These are phyloP conservation scores for Trichopria drosophilae DNA, from an alignment of 2,888 invertebrate species.

Conservation along the genomic window DNA sequence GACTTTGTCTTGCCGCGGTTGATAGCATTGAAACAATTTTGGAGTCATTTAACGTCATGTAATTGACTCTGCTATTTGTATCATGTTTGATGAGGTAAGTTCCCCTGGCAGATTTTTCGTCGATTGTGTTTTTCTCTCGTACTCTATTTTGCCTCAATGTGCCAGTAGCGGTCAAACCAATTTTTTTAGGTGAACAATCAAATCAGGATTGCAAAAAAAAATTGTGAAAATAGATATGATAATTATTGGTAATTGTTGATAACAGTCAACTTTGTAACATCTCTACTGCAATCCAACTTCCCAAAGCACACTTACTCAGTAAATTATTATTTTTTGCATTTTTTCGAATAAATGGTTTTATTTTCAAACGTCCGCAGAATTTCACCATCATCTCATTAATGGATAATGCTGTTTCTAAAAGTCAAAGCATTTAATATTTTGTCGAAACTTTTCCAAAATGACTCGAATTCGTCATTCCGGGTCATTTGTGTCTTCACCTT, in stretches of 20 bases:
- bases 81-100: neutral
- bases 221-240: slow-evolving; percentile 2
- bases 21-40: slow-evolving; percentile 3
- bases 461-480: no score
- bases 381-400: no score
- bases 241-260: neutral
- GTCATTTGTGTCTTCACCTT: no score
- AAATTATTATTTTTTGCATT: neutral
- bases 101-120: neutral
- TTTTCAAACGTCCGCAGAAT: no score
- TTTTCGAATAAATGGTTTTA: neutral
- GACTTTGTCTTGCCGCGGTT: neutral
- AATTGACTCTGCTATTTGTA: neutral
- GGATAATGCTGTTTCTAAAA: neutral
- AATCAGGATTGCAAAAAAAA: no score
- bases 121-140: no score
- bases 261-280: neutral
- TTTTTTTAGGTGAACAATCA: neutral
- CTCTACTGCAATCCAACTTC: neutral
- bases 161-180: neutral
- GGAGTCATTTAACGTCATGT: neutral
- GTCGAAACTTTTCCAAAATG: neutral
- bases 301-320: neutral
- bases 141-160: slow-evolving; percentile 2
- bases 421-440: slow-evolving; percentile 2